Conservation (phyloP, 1,140 invertebrate genomes). For the Scaptomyza graminum region DNA sequence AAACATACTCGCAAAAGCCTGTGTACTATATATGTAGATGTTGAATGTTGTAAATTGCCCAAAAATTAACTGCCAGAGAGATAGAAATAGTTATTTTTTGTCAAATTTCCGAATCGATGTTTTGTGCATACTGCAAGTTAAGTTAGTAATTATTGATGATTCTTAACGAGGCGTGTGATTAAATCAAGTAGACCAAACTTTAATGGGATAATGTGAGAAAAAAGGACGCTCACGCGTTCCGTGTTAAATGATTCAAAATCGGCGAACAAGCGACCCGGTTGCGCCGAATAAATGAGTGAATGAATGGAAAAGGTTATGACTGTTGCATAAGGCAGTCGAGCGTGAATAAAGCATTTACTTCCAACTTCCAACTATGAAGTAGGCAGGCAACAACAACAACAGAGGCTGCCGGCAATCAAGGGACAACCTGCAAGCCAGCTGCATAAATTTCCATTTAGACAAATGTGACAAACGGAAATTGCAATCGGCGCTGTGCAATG, state of each 20-base stretch:
- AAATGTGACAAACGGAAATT: conserved; percentile 82
- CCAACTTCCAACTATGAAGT: background rate
- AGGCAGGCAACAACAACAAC: background rate
- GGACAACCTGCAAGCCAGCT: conserved; percentile 23
- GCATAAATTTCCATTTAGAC: conserved; percentile 81
- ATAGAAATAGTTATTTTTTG: too few species aligned
- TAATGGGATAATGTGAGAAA: background rate
- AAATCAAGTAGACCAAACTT: conserved; percentile 37
- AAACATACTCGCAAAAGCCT: background rate
- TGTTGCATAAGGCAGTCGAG: conserved; percentile 72
- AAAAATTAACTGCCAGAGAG: too few species aligned
- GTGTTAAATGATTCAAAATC: too few species aligned
- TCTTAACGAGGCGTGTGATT: too few species aligned
- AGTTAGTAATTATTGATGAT: too few species aligned
- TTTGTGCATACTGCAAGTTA: too few species aligned
- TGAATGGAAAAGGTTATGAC: conserved; percentile 62
- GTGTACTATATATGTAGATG: too few species aligned
- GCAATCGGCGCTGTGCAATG: conserved; percentile 61
- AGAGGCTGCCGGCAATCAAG: conserved; percentile 5
- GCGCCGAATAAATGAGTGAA: conserved; percentile 67
- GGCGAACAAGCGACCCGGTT: conserved; percentile 13
- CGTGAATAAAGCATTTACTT: conserved; percentile 76
- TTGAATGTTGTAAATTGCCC: too few species aligned
- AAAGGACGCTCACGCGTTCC: conserved; percentile 40
- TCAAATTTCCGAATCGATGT: too few species aligned